Percentiles rank a stretch among this genome's conserved stretches.
Conservation (phyloP, 2,113 vertebrate species). For the Labrus mixtus region DNA sequence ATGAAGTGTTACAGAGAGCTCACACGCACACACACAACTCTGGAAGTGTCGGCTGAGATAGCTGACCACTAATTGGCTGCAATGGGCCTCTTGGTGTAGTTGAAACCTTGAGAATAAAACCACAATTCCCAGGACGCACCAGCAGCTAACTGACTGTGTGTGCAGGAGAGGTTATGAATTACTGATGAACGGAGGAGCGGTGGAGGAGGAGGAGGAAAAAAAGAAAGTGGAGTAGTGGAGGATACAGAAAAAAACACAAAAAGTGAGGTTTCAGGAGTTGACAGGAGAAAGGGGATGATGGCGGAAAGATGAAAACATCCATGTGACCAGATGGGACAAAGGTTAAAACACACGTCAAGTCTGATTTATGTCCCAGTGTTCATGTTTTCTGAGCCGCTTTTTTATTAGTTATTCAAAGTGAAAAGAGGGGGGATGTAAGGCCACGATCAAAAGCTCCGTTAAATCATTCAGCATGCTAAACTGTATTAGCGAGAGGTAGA, state of each 20-base stretch:
- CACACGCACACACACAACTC: not conserved
- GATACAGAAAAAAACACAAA: not conserved
- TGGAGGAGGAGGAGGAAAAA: not conserved
- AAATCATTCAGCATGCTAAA: too few species aligned
- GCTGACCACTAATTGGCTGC: constrained; percentile 46
- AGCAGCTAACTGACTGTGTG: constrained; percentile 28
- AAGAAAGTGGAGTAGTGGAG: not conserved
- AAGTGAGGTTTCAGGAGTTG: not conserved
- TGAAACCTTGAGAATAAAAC: constrained; percentile 46
- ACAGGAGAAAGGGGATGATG: not conserved
- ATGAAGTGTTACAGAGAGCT: not conserved
- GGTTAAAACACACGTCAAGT: too few species aligned
- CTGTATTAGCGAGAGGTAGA: too few species aligned
- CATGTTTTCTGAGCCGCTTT: too few species aligned
- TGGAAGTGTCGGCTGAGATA: constrained; percentile 45
- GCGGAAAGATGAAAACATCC: too few species aligned
- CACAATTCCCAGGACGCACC: constrained; percentile 52
- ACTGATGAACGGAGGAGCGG: constrained; percentile 46
- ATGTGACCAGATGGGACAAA: too few species aligned
- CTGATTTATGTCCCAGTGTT: too few species aligned
- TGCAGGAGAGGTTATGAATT: constrained; percentile 54
- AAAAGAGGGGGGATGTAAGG: too few species aligned
- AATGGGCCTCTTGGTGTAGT: constrained; percentile 57
- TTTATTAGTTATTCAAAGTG: too few species aligned
- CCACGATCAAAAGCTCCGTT: too few species aligned